Base-by-base conservation (phyloP, 1,140 invertebrate species). In the Piezodorus guildinii region DNA sequence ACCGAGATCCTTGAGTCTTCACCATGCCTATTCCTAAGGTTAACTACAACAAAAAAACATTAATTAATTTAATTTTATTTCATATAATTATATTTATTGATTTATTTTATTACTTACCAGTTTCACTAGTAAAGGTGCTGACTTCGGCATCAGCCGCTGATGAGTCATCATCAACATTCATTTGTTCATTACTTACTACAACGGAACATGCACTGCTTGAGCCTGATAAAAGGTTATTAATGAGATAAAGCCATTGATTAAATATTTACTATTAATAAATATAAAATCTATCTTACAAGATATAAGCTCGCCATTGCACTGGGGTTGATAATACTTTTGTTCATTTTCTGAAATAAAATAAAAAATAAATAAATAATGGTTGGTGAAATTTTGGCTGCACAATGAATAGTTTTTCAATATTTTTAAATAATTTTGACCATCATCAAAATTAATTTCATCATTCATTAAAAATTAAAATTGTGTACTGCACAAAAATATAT, bases 141-240 rank as follows among this genome's bases (percentile, higher is more conserved):
- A 80, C 75, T 72, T 80, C 79, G 2, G 75, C 75, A 65, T 80
- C 79, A 61, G 78, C 79, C 27, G 77, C 78, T 44, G 78, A 78
- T 23, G 73, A 73, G 52, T 79, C 77, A 16, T 79, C 77, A 58
- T 75, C 71, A 17, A 67, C 70, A 10, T 62, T 43, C 60, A 63
- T 66, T 21, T 70, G 62, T 64, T 66, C 62, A 15, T 62, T 59
- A n/a, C 66, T 67, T 3, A 69, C 68, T 16, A 70, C 54, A 6
- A 69, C 68, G 17, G 61, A 68, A 63, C 69, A 69, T 62, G 66
- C 66, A 44, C 65, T 58, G 23, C 54, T 58, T n/a, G 21, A 27
- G 25, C 54, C 54, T 58, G n/a, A n/a, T 1, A 39, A 10, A 39
- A 23, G 1, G 27, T 25, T 27, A 58, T 58, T 25, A 58, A 14